Conservation (phyloP, 2,113 vertebrate species). For the Dromiciops gliroides region DNA sequence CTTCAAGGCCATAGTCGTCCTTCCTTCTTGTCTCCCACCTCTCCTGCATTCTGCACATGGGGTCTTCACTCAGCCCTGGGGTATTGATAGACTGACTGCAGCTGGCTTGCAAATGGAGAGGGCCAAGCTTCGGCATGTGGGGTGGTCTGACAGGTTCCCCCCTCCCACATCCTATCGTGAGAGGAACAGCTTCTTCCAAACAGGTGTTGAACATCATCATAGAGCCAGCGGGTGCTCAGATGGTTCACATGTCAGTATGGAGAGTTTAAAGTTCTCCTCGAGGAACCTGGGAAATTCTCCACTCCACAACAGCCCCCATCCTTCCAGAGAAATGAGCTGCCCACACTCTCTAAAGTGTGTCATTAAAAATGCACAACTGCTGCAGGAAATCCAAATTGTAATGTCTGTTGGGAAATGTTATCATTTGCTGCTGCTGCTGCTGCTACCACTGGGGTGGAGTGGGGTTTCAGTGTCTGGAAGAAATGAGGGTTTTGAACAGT, state of each 20-base stretch:
- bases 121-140: background rate
- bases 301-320: constrained; percentile 29
- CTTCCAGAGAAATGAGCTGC: constrained; percentile 63
- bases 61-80: background rate
- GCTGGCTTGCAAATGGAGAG: background rate
- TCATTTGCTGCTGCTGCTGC: constrained; percentile 17
- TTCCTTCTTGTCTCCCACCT: background rate
- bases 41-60: background rate
- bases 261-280: constrained; percentile 60
- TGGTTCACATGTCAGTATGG: constrained; percentile 19
- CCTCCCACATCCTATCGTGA: background rate
- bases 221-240: constrained; percentile 29
- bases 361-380: constrained; percentile 61
- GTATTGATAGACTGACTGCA: background rate
- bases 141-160: background rate
- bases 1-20: background rate
- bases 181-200: background rate
- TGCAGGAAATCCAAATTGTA: constrained; percentile 51
- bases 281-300: constrained; percentile 25
- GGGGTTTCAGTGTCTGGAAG: background rate
- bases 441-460: background rate
- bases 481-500: constrained; percentile 32
- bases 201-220: background rate
- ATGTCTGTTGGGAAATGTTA: constrained; percentile 53
- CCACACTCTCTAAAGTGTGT: constrained; percentile 60